These are phyloP conservation scores for Nothoprocta pentlandii DNA, from an alignment of 2,113 vertebrate genomes.

Conservation along the genomic window DNA sequence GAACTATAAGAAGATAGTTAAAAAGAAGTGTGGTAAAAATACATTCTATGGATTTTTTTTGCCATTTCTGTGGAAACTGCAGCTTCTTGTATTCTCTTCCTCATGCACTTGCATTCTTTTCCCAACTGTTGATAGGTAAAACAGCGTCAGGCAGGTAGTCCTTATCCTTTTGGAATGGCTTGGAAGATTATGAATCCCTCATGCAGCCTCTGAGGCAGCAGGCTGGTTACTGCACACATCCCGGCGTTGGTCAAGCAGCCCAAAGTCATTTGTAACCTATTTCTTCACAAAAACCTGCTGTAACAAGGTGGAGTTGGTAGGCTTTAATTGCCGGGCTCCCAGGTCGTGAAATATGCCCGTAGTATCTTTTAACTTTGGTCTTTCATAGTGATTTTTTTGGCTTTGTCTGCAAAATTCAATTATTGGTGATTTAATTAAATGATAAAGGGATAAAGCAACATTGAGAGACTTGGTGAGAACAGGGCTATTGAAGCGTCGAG, in stretches of 20 bases:
- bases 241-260: background rate
- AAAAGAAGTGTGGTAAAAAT: background rate
- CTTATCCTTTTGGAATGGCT: background rate
- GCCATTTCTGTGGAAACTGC: background rate
- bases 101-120: background rate
- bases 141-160: background rate
- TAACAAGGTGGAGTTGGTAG: background rate
- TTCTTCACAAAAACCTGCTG: background rate
- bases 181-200: background rate
- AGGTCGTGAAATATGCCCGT: background rate
- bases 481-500: background rate
- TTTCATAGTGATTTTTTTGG: background rate
- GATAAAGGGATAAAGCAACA: background rate
- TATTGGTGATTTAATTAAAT: conserved; percentile 35
- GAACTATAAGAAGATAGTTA: background rate
- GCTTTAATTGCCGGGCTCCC: background rate
- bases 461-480: background rate
- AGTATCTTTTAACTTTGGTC: background rate
- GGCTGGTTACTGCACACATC: background rate
- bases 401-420: background rate
- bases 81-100: background rate
- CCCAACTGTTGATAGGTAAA: background rate
- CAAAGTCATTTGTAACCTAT: background rate
- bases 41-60: background rate
- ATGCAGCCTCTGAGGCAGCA: background rate